Percentiles rank a stretch among this genome's conserved stretches.
phyloP scores from a whole-genome alignment of 2,113 vertebrate genomes.

The Hippocampus barbouri region DNA sequence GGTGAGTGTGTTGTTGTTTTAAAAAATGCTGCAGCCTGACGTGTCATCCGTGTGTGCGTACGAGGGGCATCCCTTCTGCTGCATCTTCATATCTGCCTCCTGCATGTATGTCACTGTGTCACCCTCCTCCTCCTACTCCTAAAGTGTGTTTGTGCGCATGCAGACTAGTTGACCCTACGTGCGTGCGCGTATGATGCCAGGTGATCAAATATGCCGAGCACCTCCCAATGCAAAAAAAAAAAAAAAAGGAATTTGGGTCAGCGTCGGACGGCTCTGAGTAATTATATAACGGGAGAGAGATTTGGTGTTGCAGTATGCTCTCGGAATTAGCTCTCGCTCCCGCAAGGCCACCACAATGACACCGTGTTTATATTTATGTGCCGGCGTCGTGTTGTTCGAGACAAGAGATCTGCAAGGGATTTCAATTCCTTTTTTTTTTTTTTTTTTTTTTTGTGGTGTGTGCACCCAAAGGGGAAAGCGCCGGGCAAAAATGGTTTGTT shows the following conservation, averaged over 20 bases:
- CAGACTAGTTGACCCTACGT: slow-evolving; percentile 19
- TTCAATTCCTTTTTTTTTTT: not conserved
- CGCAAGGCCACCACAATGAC: slow-evolving; percentile 15
- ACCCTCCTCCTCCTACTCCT: not conserved
- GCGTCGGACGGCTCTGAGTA: slow-evolving; percentile 44
- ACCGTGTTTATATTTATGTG: slow-evolving; percentile 7
- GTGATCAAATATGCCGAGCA: slow-evolving; percentile 25
- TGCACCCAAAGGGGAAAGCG: not conserved
- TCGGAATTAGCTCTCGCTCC: slow-evolving; percentile 47
- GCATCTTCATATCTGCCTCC: slow-evolving; percentile 4
- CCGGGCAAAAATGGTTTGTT: not conserved
- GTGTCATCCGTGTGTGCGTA: slow-evolving; percentile 12
- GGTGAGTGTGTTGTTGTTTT: slow-evolving; percentile 60
- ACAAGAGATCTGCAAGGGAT: not conserved
- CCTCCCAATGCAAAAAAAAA: slow-evolving; percentile 24
- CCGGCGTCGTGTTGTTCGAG: not conserved
- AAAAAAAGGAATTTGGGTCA: slow-evolving; percentile 54
- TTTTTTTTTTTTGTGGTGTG: not conserved
- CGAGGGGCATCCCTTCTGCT: slow-evolving; percentile 2
- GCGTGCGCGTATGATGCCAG: slow-evolving; percentile 27
- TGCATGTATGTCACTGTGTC: slow-evolving; percentile 17
- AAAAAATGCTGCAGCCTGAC: slow-evolving; percentile 35
- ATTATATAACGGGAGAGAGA: slow-evolving; percentile 57
- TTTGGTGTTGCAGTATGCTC: slow-evolving; percentile 50
- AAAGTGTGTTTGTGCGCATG: not conserved